phyloP scores from a whole-genome alignment of 2,888 invertebrate species.

The Volucella zonaria region DNA sequence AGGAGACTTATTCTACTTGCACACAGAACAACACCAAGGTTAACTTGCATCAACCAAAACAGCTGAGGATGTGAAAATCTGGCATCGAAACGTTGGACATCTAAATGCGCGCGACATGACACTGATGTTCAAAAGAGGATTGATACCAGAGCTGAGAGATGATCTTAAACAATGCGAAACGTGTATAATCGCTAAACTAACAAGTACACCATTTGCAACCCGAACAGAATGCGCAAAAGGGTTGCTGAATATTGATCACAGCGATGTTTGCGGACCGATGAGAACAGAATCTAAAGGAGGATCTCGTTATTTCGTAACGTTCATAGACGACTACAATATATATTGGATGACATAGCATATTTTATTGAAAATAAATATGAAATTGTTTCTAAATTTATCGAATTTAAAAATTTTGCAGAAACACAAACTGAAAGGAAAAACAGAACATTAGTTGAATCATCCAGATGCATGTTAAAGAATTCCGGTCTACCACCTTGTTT shows the following conservation, averaged over 20 bases:
- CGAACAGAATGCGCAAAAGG: background rate
- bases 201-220: background rate
- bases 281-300: slow-evolving; percentile 43
- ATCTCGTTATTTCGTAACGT: slow-evolving; percentile 2
- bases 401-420: no score
- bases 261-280: slow-evolving; percentile 63
- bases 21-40: slow-evolving; percentile 3
- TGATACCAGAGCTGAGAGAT: slow-evolving; percentile 22
- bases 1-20: background rate
- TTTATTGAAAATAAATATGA: no score
- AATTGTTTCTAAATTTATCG: no score
- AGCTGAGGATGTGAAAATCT: background rate
- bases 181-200: slow-evolving; percentile 8
- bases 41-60: background rate
- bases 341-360: no score
- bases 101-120: slow-evolving; percentile 11
- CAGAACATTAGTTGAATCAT: slow-evolving; percentile 75
- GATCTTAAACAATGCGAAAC: slow-evolving; percentile 7
- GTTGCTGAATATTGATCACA: slow-evolving; percentile 37
- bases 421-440: slow-evolving; percentile 74
- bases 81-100: slow-evolving; percentile 29
- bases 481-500: slow-evolving; percentile 73
- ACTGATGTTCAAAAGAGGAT: slow-evolving; percentile 35
- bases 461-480: slow-evolving; percentile 75
- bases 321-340: slow-evolving; percentile 50